Evolutionary conservation across 1,140 invertebrate species (phyloP).

Genomic region (Brachionus manjavacas): DNA sequence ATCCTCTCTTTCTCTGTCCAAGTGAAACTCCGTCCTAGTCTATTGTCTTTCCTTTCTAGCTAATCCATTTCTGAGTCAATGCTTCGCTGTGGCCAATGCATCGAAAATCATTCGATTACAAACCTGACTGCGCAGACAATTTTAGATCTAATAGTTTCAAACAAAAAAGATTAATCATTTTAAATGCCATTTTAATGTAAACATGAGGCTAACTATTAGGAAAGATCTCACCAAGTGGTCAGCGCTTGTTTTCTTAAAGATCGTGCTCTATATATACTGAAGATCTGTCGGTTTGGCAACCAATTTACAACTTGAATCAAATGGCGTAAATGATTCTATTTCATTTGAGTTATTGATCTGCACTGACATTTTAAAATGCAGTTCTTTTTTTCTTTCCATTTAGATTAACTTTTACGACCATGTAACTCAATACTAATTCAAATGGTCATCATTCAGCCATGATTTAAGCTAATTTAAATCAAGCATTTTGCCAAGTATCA

Average conservation of each 20-base stretch:
- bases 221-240: neutral
- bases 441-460: neutral
- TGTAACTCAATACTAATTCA: neutral
- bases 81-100: neutral
- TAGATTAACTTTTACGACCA: neutral
- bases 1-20: neutral
- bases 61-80: conserved; percentile 13
- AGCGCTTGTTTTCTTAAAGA: neutral
- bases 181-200: no score
- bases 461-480: neutral
- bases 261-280: neutral
- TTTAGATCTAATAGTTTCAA: neutral
- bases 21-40: conserved; percentile 13
- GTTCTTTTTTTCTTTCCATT: neutral
- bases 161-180: conserved; percentile 1
- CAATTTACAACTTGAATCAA: neutral
- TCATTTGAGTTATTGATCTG: neutral
- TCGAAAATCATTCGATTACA: conserved; percentile 6
- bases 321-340: neutral
- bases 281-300: neutral
- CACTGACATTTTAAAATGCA: neutral
- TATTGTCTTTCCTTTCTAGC: neutral
- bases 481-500: neutral
- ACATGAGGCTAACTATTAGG: no score
- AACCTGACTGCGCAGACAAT: neutral